A percentile compares a stretch with the other conserved stretches of the same genome.
Evolutionary conservation across 2,888 invertebrate species (phyloP).

Genomic region (Andrena camellia): DNA sequence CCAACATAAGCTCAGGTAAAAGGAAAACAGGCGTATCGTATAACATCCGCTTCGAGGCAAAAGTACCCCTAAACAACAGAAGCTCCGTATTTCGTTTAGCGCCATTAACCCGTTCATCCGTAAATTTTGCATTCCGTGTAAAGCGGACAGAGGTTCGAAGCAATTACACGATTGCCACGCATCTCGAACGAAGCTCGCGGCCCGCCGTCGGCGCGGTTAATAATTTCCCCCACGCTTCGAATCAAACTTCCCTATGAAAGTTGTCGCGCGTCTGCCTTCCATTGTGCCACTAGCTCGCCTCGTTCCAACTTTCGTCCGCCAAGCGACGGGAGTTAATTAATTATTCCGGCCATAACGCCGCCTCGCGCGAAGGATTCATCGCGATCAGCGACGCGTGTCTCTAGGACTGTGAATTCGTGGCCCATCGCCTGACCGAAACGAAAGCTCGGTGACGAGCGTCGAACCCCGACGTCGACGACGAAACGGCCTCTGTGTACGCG

Average conservation of each 20-base stretch:
- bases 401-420: conserved; percentile 46
- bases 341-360: conserved; percentile 59
- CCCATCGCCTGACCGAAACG: conserved; percentile 53
- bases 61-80: too few relatives aligned
- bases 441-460: conserved; percentile 31
- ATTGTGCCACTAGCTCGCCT: conserved; percentile 48
- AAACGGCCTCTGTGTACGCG: conserved; percentile 32
- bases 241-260: conserved; percentile 59
- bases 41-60: too few relatives aligned
- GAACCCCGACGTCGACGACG: conserved; percentile 14
- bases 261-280: conserved; percentile 46
- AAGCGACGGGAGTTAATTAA: conserved; percentile 61
- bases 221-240: conserved; percentile 47
- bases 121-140: too few relatives aligned
- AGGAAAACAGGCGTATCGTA: too few relatives aligned
- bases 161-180: conserved; percentile 36
- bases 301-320: conserved; percentile 42
- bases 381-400: conserved; percentile 51
- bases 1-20: too few relatives aligned
- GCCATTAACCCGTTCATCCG: too few relatives aligned
- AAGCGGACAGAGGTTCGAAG: not conserved
- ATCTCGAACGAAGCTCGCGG: not conserved
- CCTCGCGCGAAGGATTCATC: conserved; percentile 25
- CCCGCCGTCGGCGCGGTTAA: conserved; percentile 27
- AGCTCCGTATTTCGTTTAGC: too few relatives aligned